Percentiles rank a stretch among this genome's conserved stretches.
Conservation (phyloP, 2,797 vertebrate species). For the Tachyglossus aculeatus region DNA sequence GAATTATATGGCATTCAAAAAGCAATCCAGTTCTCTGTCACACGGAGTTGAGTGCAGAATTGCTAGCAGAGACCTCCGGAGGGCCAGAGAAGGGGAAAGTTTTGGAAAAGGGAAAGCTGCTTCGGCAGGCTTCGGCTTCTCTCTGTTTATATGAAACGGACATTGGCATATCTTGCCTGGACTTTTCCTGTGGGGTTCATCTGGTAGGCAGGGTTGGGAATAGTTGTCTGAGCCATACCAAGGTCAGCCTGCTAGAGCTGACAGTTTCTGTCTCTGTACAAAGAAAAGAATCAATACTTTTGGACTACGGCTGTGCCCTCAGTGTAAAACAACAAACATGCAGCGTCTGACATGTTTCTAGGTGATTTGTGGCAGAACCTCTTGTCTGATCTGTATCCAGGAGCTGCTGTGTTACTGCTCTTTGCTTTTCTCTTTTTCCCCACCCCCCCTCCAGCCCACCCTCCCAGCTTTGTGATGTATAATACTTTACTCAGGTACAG, state of each 20-base stretch:
- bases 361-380: slow-evolving; percentile 85
- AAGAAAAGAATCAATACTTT: slow-evolving; percentile 99
- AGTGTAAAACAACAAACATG: slow-evolving; percentile 95
- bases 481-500: slow-evolving; percentile 81
- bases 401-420: slow-evolving; percentile 77
- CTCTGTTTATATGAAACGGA: slow-evolving; percentile 75
- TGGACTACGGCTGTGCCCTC: slow-evolving; percentile 97
- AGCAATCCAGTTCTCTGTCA: slow-evolving; percentile 66
- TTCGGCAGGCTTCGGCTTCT: slow-evolving; percentile 68
- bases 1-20: neutral
- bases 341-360: slow-evolving; percentile 85
- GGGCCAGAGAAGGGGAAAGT: slow-evolving; percentile 25
- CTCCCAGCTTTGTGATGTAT: slow-evolving; percentile 76
- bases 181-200: slow-evolving; percentile 81
- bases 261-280: slow-evolving; percentile 98
- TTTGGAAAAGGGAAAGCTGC: slow-evolving; percentile 34
- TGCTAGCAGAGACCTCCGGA: slow-evolving; percentile 48
- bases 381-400: slow-evolving; percentile 84
- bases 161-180: slow-evolving; percentile 77
- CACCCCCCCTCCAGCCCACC: neutral
- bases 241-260: slow-evolving; percentile 95
- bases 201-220: slow-evolving; percentile 80
- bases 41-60: slow-evolving; percentile 53
- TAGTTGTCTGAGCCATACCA: slow-evolving; percentile 85
- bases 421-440: slow-evolving; percentile 67